Conservation (phyloP, 2,888 invertebrate species). For the Uloborus plumipes region DNA sequence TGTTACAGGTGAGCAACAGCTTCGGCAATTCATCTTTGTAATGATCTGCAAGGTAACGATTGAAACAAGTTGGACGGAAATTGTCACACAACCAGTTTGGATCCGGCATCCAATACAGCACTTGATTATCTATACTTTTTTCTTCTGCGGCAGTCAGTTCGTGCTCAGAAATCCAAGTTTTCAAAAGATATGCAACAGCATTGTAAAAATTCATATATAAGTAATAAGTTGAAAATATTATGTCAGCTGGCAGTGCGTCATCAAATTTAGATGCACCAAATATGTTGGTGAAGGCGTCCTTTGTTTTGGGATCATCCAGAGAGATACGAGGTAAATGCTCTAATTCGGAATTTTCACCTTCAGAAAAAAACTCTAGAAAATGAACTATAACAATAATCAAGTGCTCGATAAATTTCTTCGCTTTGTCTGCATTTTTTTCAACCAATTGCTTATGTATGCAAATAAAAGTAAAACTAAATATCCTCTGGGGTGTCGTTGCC, state of each 20-base stretch:
- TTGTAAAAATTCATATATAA: no score
- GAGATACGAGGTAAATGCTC: no score
- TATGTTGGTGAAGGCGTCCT: no score
- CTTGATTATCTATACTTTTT: slow-evolving; percentile 23
- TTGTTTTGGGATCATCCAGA: no score
- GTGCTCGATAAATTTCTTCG: slow-evolving; percentile 26
- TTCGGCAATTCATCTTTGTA: slow-evolving; percentile 26
- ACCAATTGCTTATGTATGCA: slow-evolving; percentile 37
- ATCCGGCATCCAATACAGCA: slow-evolving; percentile 40
- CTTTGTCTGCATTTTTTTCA: slow-evolving; percentile 1
- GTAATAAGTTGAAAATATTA: no score
- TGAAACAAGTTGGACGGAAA: slow-evolving; percentile 23
- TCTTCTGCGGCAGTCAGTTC: slow-evolving; percentile 23
- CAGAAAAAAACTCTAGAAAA: not conserved
- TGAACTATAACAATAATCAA: slow-evolving; percentile 10
- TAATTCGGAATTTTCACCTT: no score
- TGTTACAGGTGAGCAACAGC: slow-evolving; percentile 33
- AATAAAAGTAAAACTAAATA: slow-evolving; percentile 27
- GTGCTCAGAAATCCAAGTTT: slow-evolving; percentile 25
- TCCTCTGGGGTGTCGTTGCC: not conserved
- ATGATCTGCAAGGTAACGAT: slow-evolving; percentile 33
- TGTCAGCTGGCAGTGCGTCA: no score
- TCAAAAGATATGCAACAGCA: slow-evolving; percentile 23
- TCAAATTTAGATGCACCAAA: no score
- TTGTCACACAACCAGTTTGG: slow-evolving; percentile 1